Evolutionary conservation across 2,113 vertebrate species (phyloP).

Genomic region (Halcyon senegalensis): DNA sequence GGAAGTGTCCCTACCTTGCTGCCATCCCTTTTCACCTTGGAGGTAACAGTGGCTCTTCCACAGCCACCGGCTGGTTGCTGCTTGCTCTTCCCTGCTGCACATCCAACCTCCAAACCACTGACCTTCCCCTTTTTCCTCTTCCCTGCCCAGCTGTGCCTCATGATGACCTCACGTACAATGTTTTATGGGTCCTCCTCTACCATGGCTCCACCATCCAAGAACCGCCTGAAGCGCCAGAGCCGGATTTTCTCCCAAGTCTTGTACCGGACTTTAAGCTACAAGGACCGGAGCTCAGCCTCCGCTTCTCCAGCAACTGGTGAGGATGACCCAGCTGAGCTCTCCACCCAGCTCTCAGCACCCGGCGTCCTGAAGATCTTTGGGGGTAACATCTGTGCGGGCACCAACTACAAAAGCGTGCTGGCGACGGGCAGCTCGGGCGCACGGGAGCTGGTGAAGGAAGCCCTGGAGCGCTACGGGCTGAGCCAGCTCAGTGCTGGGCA

Average conservation of each 20-base stretch:
- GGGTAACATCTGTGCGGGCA: conserved; percentile 88
- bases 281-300: conserved; percentile 80
- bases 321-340: conserved; percentile 92
- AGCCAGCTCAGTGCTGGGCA: conserved; percentile 79
- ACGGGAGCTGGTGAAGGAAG: conserved; percentile 91
- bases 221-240: conserved; percentile 90
- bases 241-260: conserved; percentile 89
- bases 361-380: conserved; percentile 95
- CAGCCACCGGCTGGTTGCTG: background rate
- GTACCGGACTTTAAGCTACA: conserved; percentile 91
- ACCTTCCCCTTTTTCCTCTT: background rate
- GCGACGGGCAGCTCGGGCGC: conserved; percentile 89
- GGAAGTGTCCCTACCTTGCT: rapidly evolving
- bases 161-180: conserved; percentile 75
- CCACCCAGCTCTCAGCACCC: conserved; percentile 91
- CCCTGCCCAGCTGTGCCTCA: background rate
- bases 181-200: conserved; percentile 89
- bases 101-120: background rate
- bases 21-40: background rate
- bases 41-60: rapidly evolving
- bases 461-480: conserved; percentile 90
- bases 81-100: background rate
- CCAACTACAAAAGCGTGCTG: conserved; percentile 96
- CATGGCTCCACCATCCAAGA: conserved; percentile 92
- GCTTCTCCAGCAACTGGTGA: conserved; percentile 54